These are phyloP conservation scores for Deilephila porcellus DNA, from an alignment of 2,888 invertebrate species.

Conservation along the genomic window DNA sequence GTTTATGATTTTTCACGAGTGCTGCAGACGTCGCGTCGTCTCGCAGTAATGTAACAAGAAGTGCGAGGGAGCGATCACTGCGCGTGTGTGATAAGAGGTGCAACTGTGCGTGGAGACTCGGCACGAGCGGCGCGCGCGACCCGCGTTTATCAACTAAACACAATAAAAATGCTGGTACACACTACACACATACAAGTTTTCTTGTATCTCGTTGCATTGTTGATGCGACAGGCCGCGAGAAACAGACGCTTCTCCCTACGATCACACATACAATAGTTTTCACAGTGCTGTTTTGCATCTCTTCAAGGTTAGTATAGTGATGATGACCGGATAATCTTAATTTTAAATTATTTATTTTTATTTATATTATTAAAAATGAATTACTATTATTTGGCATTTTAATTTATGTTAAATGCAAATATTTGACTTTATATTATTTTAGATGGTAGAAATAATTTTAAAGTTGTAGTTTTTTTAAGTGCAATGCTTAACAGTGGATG, in stretches of 20 bases:
- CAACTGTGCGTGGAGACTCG: constrained; percentile 47
- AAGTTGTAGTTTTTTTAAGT: too few relatives aligned
- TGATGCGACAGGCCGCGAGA: constrained; percentile 51
- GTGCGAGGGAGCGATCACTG: constrained; percentile 37
- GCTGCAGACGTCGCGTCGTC: neutral
- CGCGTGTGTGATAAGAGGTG: constrained; percentile 46
- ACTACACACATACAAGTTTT: constrained; percentile 51
- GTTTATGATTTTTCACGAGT: neutral
- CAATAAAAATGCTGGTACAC: constrained; percentile 69
- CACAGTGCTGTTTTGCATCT: neutral
- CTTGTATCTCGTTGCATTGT: constrained; percentile 58
- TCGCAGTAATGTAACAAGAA: neutral
- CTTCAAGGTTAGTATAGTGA: neutral
- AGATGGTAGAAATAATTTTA: too few relatives aligned
- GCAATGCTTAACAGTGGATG: too few relatives aligned
- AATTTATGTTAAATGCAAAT: too few relatives aligned
- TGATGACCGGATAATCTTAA: neutral
- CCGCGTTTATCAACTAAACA: constrained; percentile 79
- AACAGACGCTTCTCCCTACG: constrained; percentile 27
- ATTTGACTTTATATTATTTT: too few relatives aligned
- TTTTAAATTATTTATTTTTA: neutral
- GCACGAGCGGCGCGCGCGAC: constrained; percentile 71
- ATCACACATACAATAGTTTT: neutral
- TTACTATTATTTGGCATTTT: too few relatives aligned
- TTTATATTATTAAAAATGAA: neutral